These are phyloP conservation scores for Etheostoma perlongum DNA, from an alignment of 2,797 vertebrate genomes.

Conservation along the genomic window DNA sequence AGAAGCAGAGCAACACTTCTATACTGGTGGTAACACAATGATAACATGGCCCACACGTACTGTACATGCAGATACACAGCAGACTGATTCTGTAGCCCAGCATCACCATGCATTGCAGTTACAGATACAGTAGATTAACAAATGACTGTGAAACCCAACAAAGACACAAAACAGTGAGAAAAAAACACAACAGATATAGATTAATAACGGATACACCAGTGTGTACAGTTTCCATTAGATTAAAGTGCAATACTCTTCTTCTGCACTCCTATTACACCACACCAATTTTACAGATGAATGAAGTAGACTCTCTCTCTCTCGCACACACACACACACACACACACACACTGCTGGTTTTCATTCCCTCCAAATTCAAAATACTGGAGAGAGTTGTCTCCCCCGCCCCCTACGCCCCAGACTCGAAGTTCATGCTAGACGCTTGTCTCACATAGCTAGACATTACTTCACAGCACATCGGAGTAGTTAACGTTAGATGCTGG, in stretches of 20 bases:
- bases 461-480: too few relatives aligned
- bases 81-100: conserved; percentile 48
- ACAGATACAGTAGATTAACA: conserved; percentile 22
- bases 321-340: conserved; percentile 7
- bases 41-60: conserved; percentile 24
- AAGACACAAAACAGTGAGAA: background rate
- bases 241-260: conserved; percentile 59
- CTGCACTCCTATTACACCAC: conserved; percentile 47
- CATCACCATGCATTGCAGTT: conserved; percentile 5
- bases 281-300: conserved; percentile 62
- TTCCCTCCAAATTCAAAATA: too few relatives aligned
- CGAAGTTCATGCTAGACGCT: too few relatives aligned
- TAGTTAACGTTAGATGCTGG: too few relatives aligned
- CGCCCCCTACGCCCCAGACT: too few relatives aligned
- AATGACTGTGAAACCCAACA: too few relatives aligned
- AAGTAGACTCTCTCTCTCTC: conserved; percentile 1
- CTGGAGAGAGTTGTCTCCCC: too few relatives aligned
- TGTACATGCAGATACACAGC: conserved; percentile 17
- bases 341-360: too few relatives aligned
- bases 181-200: background rate
- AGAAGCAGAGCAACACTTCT: conserved; percentile 30
- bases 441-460: too few relatives aligned
- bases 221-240: conserved; percentile 46
- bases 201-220: background rate
- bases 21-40: conserved; percentile 25